A percentile compares a stretch with the other conserved stretches of the same genome.
Conservation (phyloP, 2,113 vertebrate species). For the cat (Felis catus) region F.catus_Fca126_mat1.0 CM031417.1:31534501-31535000, state of each 20-base stretch:
- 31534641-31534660: neutral
- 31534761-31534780: too few relatives aligned
- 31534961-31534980: neutral
- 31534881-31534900: conserved; percentile 43
- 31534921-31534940: neutral
- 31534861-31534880: conserved; percentile 61
- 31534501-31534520: neutral
- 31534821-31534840: conserved; percentile 64
- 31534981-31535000: neutral
- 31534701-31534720: neutral
- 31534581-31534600: neutral
- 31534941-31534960: neutral
- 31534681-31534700: neutral
- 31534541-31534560: neutral
- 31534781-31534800: conserved; percentile 57
- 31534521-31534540: neutral
- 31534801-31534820: conserved; percentile 68
- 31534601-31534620: neutral
- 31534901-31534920: conserved; percentile 42
- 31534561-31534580: neutral
- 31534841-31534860: conserved; percentile 74
- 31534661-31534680: neutral
- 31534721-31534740: neutral
- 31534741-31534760: neutral
- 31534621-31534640: neutral